Conservation (phyloP, 2,113 vertebrate genomes). For the Hymenochirus boettgeri region DNA sequence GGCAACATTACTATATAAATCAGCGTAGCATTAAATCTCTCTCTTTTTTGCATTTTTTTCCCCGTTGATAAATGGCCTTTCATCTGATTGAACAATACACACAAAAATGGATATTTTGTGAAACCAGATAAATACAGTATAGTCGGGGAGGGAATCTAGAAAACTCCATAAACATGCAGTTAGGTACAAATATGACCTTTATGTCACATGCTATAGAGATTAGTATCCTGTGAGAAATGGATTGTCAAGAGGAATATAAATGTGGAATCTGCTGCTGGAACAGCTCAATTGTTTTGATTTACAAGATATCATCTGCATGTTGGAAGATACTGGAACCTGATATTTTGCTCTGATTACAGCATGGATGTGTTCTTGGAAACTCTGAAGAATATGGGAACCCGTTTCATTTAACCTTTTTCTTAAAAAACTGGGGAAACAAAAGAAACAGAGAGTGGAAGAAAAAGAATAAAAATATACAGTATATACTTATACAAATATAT, state of each 20-base stretch:
- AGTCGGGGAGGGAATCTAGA: neutral
- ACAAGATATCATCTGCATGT: conserved; percentile 9
- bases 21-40: conserved; percentile 9
- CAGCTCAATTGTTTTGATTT: neutral
- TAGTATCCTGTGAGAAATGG: neutral
- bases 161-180: conserved; percentile 4
- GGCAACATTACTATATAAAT: conserved; percentile 26
- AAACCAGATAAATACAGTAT: conserved; percentile 23
- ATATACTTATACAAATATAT: no score
- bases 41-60: neutral
- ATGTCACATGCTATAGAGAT: conserved; percentile 15
- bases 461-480: no score
- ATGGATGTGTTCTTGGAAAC: neutral
- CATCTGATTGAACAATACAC: conserved; percentile 16
- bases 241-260: conserved; percentile 1
- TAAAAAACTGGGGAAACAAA: no score
- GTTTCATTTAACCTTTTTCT: no score
- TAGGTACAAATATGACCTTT: conserved; percentile 25
- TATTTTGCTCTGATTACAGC: neutral
- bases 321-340: conserved; percentile 4
- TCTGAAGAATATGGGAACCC: neutral
- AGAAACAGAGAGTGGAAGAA: no score
- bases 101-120: conserved; percentile 17
- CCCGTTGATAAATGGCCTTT: conserved; percentile 30
- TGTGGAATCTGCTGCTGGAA: neutral